Percentiles rank a stretch among this genome's conserved stretches.
These are phyloP conservation scores for Hypsopygia costalis DNA, from an alignment of 2,888 invertebrate species.

Conservation along the genomic window DNA sequence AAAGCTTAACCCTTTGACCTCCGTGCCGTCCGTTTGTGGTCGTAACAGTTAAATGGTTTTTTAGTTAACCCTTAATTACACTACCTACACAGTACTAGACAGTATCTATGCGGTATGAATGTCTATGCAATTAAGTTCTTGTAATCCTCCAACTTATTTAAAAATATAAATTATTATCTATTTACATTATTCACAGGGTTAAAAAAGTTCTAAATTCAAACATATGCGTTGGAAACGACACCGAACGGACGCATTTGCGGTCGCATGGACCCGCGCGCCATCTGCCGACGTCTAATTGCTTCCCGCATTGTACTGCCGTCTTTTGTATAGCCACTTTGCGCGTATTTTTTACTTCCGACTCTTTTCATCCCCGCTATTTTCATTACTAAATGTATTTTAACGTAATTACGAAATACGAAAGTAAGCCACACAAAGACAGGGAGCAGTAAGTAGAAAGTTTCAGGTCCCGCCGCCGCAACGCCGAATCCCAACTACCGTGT, in stretches of 20 bases:
- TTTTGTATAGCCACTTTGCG: slow-evolving; percentile 49
- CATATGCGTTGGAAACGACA: slow-evolving; percentile 11
- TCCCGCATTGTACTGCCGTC: slow-evolving; percentile 45
- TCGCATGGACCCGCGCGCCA: slow-evolving; percentile 45
- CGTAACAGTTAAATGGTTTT: too few relatives aligned
- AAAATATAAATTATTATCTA: too few relatives aligned
- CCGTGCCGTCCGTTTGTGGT: too few relatives aligned
- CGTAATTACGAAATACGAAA: slow-evolving; percentile 69
- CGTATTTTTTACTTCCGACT: slow-evolving; percentile 10
- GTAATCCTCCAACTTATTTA: too few relatives aligned
- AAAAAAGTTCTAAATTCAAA: not conserved
- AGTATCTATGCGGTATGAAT: too few relatives aligned
- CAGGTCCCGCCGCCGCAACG: slow-evolving; percentile 38
- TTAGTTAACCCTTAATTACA: too few relatives aligned
- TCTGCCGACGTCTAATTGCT: slow-evolving; percentile 68
- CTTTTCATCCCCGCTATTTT: slow-evolving; percentile 12
- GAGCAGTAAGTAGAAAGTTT: slow-evolving; percentile 54
- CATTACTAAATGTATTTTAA: slow-evolving; percentile 42
- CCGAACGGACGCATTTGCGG: slow-evolving; percentile 28
- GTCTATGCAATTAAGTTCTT: too few relatives aligned
- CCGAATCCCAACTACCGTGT: slow-evolving; percentile 57
- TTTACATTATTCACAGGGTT: not conserved
- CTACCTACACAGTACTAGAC: too few relatives aligned
- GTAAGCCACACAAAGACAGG: slow-evolving; percentile 57
- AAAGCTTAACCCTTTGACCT: too few relatives aligned